Base-by-base conservation (phyloP, 1,140 invertebrate genomes). In the Atopsyche davidsoni region DNA sequence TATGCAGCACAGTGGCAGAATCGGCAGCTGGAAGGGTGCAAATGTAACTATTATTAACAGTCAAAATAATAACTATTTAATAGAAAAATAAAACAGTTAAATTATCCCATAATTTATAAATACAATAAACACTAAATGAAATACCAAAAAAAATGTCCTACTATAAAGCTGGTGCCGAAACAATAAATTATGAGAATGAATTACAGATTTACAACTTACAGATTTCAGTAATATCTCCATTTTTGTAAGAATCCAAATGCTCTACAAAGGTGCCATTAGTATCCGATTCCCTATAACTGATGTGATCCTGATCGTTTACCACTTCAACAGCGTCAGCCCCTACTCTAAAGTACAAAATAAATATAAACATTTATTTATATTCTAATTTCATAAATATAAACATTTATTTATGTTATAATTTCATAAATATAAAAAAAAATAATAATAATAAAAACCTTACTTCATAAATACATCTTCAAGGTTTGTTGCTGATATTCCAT, bases 391-490 rank as follows among this genome's bases (percentile, higher is more conserved):
- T n/a, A n/a, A 28, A 28, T 6, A 28, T n/a, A 28, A 6, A 28
- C n/a, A 28, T 28, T 32, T 17, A 7, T 41, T 18, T 13, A 44
- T 7, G 13, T 34, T 2, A 22, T 13, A 11, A 22, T 47, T 4
- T 24, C 28, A 42, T 44, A 34, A 43, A 34, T 55, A 39, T 32
- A 40, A 31, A 18, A 24, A 41, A 23, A 41, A 44, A 45, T 49
- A 19, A 38, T 34, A 16, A 51, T 25, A 34, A 16, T 28, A 28
- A 28, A 7, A 40, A 19, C 67, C 72, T 69, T 75, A 89, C 87
- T 83, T 89, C 60, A 94, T 75, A 67, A 93, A 94, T 3, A 95
- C 89, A 77, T 94, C 89, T 70, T 95, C 90, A 60, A 95, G 78
- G 17, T 89, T 93, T 10, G 89, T 91, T 2, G 89, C 76, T 0